Conservation (phyloP, 2,888 invertebrate genomes). For the Ormyrus nitidulus region DNA sequence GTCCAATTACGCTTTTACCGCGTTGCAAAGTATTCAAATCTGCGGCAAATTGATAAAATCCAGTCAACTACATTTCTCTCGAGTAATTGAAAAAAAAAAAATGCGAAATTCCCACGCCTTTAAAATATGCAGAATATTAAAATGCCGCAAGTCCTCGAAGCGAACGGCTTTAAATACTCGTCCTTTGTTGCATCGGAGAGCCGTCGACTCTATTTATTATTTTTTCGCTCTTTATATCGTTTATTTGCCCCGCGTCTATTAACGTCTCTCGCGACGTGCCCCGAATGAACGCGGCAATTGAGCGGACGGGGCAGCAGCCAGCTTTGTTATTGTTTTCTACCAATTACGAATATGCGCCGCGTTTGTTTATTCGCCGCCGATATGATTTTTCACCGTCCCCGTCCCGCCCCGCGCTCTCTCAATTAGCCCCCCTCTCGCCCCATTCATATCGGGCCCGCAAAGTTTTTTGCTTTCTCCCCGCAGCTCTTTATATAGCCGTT, state of each 20-base stretch:
- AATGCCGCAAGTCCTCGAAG: too few relatives aligned
- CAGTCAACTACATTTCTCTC: too few relatives aligned
- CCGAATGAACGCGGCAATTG: conserved; percentile 41
- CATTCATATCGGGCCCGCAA: conserved; percentile 32
- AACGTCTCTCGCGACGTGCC: conserved; percentile 8
- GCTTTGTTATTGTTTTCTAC: conserved; percentile 50
- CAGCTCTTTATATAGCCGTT: not conserved
- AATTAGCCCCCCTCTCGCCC: not conserved
- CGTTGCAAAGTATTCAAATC: too few relatives aligned
- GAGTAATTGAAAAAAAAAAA: too few relatives aligned
- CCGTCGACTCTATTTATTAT: not conserved
- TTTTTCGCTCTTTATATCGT: not conserved
- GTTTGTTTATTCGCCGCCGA: conserved; percentile 32
- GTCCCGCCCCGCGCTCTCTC: not conserved
- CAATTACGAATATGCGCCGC: conserved; percentile 16
- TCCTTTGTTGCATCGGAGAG: too few relatives aligned
- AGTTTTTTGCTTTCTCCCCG: conserved; percentile 50
- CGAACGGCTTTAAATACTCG: too few relatives aligned
- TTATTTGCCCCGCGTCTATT: conserved; percentile 36
- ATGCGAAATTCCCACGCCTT: too few relatives aligned
- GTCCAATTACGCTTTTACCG: too few relatives aligned
- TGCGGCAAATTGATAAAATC: too few relatives aligned
- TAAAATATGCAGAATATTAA: too few relatives aligned
- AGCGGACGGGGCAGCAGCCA: not conserved
- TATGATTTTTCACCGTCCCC: not conserved